Evolutionary conservation across 1,140 invertebrate species (phyloP).

Genomic region (Drosophila sp.): DNA sequence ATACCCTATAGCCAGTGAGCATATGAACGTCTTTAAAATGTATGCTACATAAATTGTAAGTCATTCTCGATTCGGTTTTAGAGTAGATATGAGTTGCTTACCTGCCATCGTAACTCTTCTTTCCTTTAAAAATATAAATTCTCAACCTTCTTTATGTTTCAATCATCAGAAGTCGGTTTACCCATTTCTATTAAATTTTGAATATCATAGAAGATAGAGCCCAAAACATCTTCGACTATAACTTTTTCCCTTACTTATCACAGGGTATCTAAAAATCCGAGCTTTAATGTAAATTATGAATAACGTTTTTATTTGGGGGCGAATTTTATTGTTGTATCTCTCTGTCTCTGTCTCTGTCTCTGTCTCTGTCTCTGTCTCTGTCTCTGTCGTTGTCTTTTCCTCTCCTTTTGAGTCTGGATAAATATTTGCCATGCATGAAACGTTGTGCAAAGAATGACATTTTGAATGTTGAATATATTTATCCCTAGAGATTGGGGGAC

Average conservation of each 20-base stretch:
- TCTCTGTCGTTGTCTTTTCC: background rate
- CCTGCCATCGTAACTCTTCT: too few relatives aligned
- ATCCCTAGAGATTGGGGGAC: constrained; percentile 25
- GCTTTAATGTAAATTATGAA: background rate
- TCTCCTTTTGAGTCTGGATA: constrained; percentile 35
- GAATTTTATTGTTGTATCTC: background rate
- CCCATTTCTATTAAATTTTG: too few relatives aligned
- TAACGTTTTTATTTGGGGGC: constrained; percentile 8
- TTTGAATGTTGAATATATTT: constrained; percentile 58
- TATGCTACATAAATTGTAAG: background rate
- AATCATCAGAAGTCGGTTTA: too few relatives aligned
- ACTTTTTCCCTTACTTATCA: background rate
- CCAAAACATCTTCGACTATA: too few relatives aligned
- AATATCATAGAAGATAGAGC: too few relatives aligned
- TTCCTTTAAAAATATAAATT: too few relatives aligned
- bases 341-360: background rate
- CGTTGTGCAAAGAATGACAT: constrained; percentile 60
- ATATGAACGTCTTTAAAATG: background rate
- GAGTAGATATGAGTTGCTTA: too few relatives aligned
- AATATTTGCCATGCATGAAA: constrained; percentile 64
- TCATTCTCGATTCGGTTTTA: background rate
- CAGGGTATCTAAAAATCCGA: background rate
- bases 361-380: background rate
- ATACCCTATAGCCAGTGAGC: background rate
- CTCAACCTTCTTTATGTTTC: too few relatives aligned